Evolutionary conservation across 1,140 invertebrate species (phyloP), one percentile per base, ranked within the genome.

Genomic region (Scaptomyza hsui): DNA sequence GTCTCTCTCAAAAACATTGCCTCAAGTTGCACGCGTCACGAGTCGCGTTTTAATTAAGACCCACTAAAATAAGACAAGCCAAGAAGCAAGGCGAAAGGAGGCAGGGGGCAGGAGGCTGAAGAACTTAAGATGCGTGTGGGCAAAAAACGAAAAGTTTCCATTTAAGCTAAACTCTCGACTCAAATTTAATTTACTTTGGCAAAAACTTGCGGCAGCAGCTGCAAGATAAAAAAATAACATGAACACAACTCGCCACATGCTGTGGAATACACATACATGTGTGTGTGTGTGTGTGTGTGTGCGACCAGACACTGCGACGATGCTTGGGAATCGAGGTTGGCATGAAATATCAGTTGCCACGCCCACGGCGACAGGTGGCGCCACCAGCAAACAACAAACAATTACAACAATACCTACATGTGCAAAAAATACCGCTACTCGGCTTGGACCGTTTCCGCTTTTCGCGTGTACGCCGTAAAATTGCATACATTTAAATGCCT

Each of bases 41-140:
- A 76, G 57, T 57, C 82, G 77, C 81, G 73, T 86, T 86, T 86
- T 86, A 86, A 86, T 86, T 86, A 86, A 88, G 81, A 68, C 53
- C 82, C 78, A 78, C 82, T 81, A 81, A 80, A 77, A 73, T 78
- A 75, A 86, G 73, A 62, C 68, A 32, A 53, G 21, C 52, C 18
- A 12, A 41, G 15, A 26, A 18, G 42, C 39, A 45, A 56, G 51
- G 21, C 7, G 39, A 29, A 12, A 16, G 3, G 37, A 21, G n/a
- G n/a, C n/a, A n/a, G n/a, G n/a, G n/a, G n/a, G n/a, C n/a, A n/a
- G 15, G 24, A 18, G 24, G 47, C 15, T 32, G 1, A 24, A 26
- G 4, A 47, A 39, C 32, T 41, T 53, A 29, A 63, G 39, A 51
- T 29, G 47, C 16, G 44, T 13, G 39, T 13, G 32, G 44, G 48